Conservation (phyloP, 64 coral and sea anemone species). For the Actinia tenebrosa region DNA sequence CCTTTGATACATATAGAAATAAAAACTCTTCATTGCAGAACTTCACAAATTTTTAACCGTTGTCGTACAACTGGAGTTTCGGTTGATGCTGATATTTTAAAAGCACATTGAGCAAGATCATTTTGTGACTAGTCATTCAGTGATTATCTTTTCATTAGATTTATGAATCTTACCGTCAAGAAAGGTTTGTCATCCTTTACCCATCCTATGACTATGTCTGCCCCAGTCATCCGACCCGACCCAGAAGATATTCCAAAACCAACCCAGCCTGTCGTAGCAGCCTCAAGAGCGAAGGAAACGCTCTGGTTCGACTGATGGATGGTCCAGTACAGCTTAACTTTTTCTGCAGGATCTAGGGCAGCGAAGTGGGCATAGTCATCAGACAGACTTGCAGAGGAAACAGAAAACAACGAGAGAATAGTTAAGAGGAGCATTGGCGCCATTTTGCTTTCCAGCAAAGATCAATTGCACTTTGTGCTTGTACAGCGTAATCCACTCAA, state of each 20-base stretch:
- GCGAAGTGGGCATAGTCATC: conserved; percentile 31
- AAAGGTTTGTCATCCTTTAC: conserved; percentile 33
- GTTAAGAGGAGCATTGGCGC: too few species aligned
- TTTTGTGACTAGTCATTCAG: too few species aligned
- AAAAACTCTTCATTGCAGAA: too few species aligned
- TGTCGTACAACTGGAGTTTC: too few species aligned
- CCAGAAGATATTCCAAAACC: conserved; percentile 37
- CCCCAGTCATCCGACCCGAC: conserved; percentile 20
- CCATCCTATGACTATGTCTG: conserved; percentile 49
- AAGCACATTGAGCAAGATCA: too few species aligned
- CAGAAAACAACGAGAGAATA: too few species aligned
- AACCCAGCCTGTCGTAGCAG: conserved; percentile 32
- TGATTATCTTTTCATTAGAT: not conserved
- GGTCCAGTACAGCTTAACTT: conserved; percentile 28
- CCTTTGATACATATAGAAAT: too few species aligned
- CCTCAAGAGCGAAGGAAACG: conserved; percentile 35
- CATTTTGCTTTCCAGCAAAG: too few species aligned
- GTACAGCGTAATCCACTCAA: too few species aligned
- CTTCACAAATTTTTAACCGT: too few species aligned
- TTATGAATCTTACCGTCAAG: conserved; percentile 23
- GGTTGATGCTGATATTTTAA: too few species aligned
- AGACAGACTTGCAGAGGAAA: not conserved
- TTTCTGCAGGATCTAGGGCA: conserved; percentile 29
- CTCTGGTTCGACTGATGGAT: not conserved
- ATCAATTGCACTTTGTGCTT: too few species aligned